A percentile compares a stretch with the other conserved stretches of the same genome.
Evolutionary conservation across 2,797 vertebrate species (phyloP).

Genomic region (Myotis findleyi): DNA sequence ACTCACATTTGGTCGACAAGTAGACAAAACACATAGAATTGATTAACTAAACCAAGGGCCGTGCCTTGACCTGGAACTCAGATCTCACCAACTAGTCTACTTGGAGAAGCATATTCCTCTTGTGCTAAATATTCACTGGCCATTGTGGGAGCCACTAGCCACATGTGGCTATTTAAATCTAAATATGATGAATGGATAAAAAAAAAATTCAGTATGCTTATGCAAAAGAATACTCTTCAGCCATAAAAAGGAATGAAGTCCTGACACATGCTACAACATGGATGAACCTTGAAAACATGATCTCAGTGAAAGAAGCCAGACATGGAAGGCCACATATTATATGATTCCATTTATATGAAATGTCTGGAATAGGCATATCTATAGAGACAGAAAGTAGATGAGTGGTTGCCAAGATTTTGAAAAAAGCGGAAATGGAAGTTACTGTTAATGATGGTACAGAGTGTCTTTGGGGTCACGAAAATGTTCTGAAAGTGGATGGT

Average conservation of each 20-base stretch:
- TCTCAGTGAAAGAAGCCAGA: too few species aligned
- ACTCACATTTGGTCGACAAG: not conserved
- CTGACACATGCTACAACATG: not conserved
- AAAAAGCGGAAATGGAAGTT: not conserved
- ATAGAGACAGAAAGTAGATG: too few species aligned
- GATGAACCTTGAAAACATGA: not conserved
- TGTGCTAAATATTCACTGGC: not conserved
- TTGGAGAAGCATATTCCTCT: not conserved
- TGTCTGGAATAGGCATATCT: too few species aligned
- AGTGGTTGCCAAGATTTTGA: too few species aligned
- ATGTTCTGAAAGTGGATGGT: not conserved
- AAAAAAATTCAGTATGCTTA: not conserved
- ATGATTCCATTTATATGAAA: too few species aligned
- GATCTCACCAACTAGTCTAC: not conserved
- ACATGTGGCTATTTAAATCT: not conserved
- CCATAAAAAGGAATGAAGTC: not conserved
- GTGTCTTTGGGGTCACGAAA: not conserved
- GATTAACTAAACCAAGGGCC: not conserved
- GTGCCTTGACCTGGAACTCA: not conserved
- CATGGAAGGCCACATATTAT: too few species aligned
- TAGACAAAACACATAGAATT: not conserved
- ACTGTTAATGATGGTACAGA: not conserved
- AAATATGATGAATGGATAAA: not conserved
- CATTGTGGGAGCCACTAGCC: not conserved
- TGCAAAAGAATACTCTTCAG: not conserved